A percentile compares a stretch with the other conserved stretches of the same genome.
phyloP scores from a whole-genome alignment of 2,888 invertebrate genomes.

The Andrena bicolor region DNA sequence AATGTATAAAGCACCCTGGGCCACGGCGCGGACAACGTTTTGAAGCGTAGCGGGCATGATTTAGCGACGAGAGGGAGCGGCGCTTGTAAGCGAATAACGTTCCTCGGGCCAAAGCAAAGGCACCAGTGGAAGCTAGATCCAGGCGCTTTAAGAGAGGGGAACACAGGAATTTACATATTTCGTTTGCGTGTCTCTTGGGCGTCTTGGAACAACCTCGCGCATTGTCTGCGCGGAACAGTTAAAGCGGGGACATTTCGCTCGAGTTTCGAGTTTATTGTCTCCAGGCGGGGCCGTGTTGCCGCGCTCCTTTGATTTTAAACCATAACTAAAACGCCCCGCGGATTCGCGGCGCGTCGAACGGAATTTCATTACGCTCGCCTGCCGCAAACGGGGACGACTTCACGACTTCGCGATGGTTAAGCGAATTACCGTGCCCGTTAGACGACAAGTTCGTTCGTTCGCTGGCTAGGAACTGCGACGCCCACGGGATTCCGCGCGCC shows the following conservation, averaged over 20 bases:
- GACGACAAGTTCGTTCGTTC: conserved; percentile 7
- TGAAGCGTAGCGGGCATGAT: conserved; percentile 7
- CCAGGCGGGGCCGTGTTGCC: conserved; percentile 36
- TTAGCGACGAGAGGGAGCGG: not conserved
- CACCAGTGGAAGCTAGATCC: not conserved
- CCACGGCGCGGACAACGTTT: not conserved
- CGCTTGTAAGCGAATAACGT: conserved; percentile 20
- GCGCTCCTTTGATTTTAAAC: conserved; percentile 59
- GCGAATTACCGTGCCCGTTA: conserved; percentile 38
- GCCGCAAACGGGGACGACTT: conserved; percentile 1
- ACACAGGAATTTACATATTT: conserved; percentile 55
- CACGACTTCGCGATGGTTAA: conserved; percentile 17
- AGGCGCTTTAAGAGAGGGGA: conserved; percentile 17
- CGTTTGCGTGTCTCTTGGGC: conserved; percentile 38
- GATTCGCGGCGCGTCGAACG: conserved; percentile 41
- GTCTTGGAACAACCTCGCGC: conserved; percentile 41
- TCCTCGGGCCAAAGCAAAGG: conserved; percentile 20
- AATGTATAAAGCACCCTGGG: not conserved
- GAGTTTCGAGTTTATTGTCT: conserved; percentile 65
- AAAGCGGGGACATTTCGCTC: conserved; percentile 50
- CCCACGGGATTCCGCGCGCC: not conserved
- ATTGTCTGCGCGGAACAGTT: conserved; percentile 52
- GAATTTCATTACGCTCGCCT: conserved; percentile 60
- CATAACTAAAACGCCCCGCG: conserved; percentile 40
- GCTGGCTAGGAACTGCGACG: not conserved